Conservation (phyloP, 1,140 invertebrate species). For the Vanessa tameamea region DNA sequence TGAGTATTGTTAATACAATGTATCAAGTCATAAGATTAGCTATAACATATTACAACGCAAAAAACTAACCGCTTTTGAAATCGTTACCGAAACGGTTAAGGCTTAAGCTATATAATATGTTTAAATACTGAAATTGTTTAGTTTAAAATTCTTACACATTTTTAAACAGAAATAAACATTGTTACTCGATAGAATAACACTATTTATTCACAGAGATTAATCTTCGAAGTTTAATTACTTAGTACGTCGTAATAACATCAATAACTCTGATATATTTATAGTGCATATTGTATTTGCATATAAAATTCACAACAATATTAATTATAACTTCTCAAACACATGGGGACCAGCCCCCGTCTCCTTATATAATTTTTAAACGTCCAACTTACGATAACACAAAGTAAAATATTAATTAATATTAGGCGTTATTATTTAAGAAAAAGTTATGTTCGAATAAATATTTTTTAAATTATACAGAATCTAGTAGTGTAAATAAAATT, state of each 20-base stretch:
- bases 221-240: neutral
- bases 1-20: constrained; percentile 9
- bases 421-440: constrained; percentile 40
- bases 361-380: constrained; percentile 50
- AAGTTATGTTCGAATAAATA: constrained; percentile 17
- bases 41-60: neutral
- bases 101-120: neutral
- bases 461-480: neutral
- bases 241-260: neutral
- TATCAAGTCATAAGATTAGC: neutral
- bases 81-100: neutral
- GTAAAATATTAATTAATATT: constrained; percentile 26
- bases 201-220: neutral
- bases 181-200: neutral
- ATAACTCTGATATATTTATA: constrained; percentile 9
- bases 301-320: constrained; percentile 72
- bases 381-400: constrained; percentile 39
- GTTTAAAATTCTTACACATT: neutral
- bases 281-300: constrained; percentile 48
- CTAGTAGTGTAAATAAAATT: neutral
- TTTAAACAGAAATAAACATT: neutral
- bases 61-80: neutral
- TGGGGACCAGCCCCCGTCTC: constrained; percentile 67
- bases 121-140: constrained; percentile 9
- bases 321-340: constrained; percentile 53